Conservation (phyloP, 2,888 invertebrate species). For the Pollenia labialis region DNA sequence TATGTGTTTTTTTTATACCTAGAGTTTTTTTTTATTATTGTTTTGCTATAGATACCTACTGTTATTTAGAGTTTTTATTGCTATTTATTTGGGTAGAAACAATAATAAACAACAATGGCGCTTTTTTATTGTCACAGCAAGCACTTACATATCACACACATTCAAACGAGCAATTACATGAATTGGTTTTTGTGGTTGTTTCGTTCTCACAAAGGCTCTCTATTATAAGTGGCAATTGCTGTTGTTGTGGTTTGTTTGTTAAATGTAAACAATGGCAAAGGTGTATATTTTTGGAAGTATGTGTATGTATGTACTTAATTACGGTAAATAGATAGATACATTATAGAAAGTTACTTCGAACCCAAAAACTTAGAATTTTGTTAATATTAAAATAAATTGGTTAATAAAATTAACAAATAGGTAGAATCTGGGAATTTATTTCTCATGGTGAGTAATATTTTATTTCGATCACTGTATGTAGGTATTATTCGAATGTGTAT, state of each 20-base stretch:
- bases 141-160: neutral
- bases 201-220: too few relatives aligned
- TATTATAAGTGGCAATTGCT: neutral
- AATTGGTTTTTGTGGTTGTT: neutral
- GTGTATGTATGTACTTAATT: too few relatives aligned
- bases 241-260: neutral
- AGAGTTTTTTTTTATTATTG: neutral
- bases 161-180: neutral
- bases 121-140: conserved; percentile 17
- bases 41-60: conserved; percentile 22
- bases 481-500: too few relatives aligned
- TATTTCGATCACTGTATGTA: too few relatives aligned
- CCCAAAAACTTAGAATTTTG: too few relatives aligned
- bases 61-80: conserved; percentile 1
- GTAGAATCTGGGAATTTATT: too few relatives aligned
- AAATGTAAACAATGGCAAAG: neutral
- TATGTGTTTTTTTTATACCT: neutral
- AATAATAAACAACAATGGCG: conserved; percentile 52
- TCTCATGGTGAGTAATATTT: too few relatives aligned
- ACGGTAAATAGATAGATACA: too few relatives aligned
- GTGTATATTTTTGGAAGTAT: too few relatives aligned
- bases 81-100: conserved; percentile 4
- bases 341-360: too few relatives aligned
- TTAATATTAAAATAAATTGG: too few relatives aligned
- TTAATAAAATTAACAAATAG: too few relatives aligned